A percentile compares a stretch with the other conserved stretches of the same genome.
Evolutionary conservation across 2,888 invertebrate species (phyloP).

Genomic region (Lasioglossum oenotherae): DNA sequence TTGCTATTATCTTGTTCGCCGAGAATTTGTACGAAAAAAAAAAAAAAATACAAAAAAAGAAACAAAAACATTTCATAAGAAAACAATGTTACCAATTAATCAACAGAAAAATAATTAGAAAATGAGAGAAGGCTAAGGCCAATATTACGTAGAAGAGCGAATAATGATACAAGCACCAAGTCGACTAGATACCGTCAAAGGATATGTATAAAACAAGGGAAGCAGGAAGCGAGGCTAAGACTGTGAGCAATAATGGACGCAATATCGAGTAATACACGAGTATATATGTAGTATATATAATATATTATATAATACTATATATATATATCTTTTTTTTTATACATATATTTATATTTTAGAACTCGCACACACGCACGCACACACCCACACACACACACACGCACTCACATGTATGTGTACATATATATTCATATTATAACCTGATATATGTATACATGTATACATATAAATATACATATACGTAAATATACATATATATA

Average conservation of each 20-base stretch:
- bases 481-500: not conserved
- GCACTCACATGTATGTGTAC: constrained; percentile 8
- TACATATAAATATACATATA: not conserved
- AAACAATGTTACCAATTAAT: not conserved
- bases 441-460: not conserved
- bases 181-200: constrained; percentile 65
- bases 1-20: not conserved
- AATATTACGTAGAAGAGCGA: constrained; percentile 29
- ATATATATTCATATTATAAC: constrained; percentile 4
- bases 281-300: constrained; percentile 72
- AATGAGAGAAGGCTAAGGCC: not conserved
- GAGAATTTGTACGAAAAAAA: not conserved
- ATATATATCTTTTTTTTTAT: constrained; percentile 39
- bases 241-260: constrained; percentile 79
- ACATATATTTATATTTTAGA: constrained; percentile 11
- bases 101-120: not conserved
- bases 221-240: constrained; percentile 80
- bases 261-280: constrained; percentile 79
- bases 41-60: constrained; percentile 1
- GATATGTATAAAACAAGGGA: constrained; percentile 71
- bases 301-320: constrained; percentile 72
- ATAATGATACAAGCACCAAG: constrained; percentile 72
- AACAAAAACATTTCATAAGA: not conserved
- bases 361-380: not conserved
- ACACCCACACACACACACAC: not conserved